Evolutionary conservation across 2,113 vertebrate species (phyloP).

Genomic region (Anhinga anhinga): DNA sequence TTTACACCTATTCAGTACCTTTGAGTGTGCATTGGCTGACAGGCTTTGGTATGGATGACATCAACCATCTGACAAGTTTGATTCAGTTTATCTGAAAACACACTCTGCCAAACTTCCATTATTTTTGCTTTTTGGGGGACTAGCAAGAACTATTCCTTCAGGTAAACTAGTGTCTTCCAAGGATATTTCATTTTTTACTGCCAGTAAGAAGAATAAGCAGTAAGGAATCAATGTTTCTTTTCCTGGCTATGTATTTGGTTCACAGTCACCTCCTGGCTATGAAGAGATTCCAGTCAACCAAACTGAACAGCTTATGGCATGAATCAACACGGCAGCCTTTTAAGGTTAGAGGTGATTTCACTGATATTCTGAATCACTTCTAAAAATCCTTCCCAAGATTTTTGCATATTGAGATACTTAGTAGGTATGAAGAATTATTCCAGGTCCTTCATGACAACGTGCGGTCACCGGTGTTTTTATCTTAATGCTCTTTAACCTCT

Average conservation of each 20-base stretch:
- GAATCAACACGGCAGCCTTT: background rate
- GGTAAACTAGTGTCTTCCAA: background rate
- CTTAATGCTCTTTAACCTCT: background rate
- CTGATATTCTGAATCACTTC: background rate
- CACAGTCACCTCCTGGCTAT: background rate
- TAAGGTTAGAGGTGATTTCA: background rate
- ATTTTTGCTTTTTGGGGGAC: background rate
- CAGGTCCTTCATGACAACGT: background rate
- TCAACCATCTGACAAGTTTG: background rate
- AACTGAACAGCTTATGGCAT: background rate
- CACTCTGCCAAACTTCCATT: background rate
- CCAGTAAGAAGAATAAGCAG: background rate
- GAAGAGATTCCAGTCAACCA: background rate
- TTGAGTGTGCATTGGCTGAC: background rate
- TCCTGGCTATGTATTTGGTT: background rate
- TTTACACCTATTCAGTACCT: background rate
- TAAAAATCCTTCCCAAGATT: background rate
- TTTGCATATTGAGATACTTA: background rate
- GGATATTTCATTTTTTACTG: background rate
- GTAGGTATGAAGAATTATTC: background rate
- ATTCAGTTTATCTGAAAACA: background rate
- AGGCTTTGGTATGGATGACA: background rate
- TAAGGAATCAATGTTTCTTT: background rate
- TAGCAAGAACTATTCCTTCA: background rate
- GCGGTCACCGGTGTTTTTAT: background rate